Evolutionary conservation across 2,888 invertebrate genomes (phyloP).

Genomic region (Bombylius discolor): DNA sequence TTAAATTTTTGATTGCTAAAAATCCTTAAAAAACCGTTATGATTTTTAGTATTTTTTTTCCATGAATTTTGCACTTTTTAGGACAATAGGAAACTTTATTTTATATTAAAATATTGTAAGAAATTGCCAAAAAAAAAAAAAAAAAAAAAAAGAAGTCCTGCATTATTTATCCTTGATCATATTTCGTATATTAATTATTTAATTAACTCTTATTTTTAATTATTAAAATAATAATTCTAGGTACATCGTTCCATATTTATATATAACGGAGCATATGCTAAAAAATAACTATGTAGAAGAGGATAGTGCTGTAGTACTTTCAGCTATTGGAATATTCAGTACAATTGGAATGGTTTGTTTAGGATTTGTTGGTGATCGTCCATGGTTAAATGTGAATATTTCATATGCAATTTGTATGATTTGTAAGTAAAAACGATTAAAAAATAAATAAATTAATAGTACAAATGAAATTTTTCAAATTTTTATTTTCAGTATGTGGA

Average conservation of each 20-base stretch:
- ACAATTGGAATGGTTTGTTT: conserved; percentile 79
- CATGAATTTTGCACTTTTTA: no score
- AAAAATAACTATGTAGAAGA: conserved; percentile 55
- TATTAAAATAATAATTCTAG: conserved; percentile 35
- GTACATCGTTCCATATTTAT: conserved; percentile 93
- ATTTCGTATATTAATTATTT: no score
- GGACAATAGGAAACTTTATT: no score
- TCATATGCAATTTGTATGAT: conserved; percentile 70
- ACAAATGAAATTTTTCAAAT: background rate
- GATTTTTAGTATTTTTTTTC: no score
- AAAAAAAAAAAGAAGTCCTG: no score
- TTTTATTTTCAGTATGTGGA: conserved; percentile 27
- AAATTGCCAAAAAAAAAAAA: no score
- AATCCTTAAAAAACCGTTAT: no score
- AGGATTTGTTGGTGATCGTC: conserved; percentile 81
- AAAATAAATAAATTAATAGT: background rate
- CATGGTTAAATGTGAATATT: conserved; percentile 67
- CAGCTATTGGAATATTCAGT: conserved; percentile 78
- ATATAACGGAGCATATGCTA: conserved; percentile 72
- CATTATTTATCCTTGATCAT: no score
- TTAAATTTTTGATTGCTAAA: no score
- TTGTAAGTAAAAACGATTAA: conserved; percentile 21
- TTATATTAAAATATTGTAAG: no score
- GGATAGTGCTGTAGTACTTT: conserved; percentile 66
- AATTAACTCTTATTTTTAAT: no score